These are phyloP conservation scores for Lepus townsendii DNA, from an alignment of 2,797 vertebrate species.

Conservation along the genomic window DNA sequence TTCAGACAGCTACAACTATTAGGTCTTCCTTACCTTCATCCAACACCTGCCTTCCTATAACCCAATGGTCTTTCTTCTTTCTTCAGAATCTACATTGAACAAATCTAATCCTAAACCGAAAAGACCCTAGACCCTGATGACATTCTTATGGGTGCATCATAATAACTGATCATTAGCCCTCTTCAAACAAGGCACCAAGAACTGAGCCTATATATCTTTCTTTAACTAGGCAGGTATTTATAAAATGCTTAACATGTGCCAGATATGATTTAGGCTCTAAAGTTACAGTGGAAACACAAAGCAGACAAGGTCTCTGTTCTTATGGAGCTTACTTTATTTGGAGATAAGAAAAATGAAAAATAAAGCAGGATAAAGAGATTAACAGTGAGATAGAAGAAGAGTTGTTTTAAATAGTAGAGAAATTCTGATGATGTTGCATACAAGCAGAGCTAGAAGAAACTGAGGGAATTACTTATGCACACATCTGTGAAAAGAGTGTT, in stretches of 20 bases:
- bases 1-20: slow-evolving; percentile 28
- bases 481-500: background rate
- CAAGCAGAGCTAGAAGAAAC: background rate
- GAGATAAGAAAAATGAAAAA: slow-evolving; percentile 49
- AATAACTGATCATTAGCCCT: background rate
- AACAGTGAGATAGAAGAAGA: background rate
- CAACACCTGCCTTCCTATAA: background rate
- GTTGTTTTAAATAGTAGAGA: slow-evolving; percentile 38
- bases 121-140: background rate
- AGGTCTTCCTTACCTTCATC: slow-evolving; percentile 32
- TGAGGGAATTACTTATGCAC: background rate
- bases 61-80: background rate
- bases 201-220: background rate
- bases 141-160: background rate
- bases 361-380: background rate
- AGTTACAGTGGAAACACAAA: background rate
- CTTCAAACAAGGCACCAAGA: slow-evolving; percentile 56
- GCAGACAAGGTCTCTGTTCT: background rate
- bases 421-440: slow-evolving; percentile 17
- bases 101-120: slow-evolving; percentile 17
- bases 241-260: background rate
- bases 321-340: background rate
- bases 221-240: slow-evolving; percentile 33
- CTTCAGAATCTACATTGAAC: background rate
- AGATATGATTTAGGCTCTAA: background rate